Evolutionary conservation across 2,888 invertebrate species (phyloP).

Genomic region (Noctua janthina): DNA sequence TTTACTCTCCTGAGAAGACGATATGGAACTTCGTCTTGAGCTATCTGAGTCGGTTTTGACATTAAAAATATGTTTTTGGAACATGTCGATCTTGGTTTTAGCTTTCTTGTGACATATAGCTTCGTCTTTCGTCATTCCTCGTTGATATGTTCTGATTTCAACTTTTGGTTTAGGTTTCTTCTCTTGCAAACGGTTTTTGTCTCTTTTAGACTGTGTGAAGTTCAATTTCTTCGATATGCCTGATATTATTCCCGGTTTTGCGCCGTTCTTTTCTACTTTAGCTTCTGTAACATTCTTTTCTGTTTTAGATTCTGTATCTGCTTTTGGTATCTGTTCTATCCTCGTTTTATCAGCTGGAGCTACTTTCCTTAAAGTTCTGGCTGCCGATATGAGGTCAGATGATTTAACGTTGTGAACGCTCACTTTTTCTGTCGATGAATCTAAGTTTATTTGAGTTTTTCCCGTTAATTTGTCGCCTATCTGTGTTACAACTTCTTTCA

Average conservation of each 20-base stretch:
- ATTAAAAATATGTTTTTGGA: constrained; percentile 86
- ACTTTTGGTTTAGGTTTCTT: constrained; percentile 81
- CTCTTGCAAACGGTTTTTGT: constrained; percentile 75
- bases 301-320: constrained; percentile 16
- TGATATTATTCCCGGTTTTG: constrained; percentile 81
- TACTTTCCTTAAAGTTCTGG: constrained; percentile 78
- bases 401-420: constrained; percentile 82
- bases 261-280: constrained; percentile 69
- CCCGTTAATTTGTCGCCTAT: constrained; percentile 77
- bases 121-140: constrained; percentile 84
- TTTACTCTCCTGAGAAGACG: constrained; percentile 79
- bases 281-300: constrained; percentile 22
- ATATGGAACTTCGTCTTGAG: constrained; percentile 81
- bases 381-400: constrained; percentile 80
- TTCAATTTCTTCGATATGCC: constrained; percentile 83
- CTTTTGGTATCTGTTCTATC: constrained; percentile 39
- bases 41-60: constrained; percentile 85
- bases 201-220: constrained; percentile 83
- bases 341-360: constrained; percentile 59
- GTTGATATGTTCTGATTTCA: constrained; percentile 85
- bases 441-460: constrained; percentile 67
- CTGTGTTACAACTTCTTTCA: constrained; percentile 77
- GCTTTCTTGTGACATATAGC: constrained; percentile 86
- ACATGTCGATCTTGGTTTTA: constrained; percentile 87
- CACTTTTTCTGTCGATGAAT: constrained; percentile 73